Evolutionary conservation across 2,888 invertebrate species (phyloP).

Genomic region (Steinernema scapterisci): DNA sequence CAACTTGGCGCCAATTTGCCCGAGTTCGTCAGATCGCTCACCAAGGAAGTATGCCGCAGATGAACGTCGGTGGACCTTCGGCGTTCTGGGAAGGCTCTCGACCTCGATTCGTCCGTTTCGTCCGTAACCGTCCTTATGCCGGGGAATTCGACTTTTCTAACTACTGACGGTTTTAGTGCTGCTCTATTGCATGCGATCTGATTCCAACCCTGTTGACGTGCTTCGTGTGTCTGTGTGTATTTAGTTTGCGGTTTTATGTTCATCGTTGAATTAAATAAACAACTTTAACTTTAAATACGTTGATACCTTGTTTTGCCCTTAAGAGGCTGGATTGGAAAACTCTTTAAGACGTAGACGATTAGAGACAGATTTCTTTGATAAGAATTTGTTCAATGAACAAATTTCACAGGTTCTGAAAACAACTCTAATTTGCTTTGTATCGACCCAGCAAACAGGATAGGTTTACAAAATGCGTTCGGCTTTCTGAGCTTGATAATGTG

Average conservation of each 20-base stretch:
- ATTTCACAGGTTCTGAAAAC: too few species aligned
- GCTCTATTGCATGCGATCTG: too few species aligned
- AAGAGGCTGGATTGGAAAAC: too few species aligned
- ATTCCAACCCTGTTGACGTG: background rate
- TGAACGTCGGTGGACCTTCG: background rate
- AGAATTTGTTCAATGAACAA: too few species aligned
- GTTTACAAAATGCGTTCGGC: too few species aligned
- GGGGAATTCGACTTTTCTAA: background rate
- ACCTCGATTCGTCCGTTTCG: slow-evolving; percentile 19
- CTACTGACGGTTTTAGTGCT: background rate
- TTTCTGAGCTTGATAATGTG: too few species aligned
- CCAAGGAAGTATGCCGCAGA: background rate
- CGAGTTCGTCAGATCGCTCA: slow-evolving; percentile 19
- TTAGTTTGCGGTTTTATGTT: background rate
- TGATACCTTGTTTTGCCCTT: too few species aligned
- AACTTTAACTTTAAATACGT: too few species aligned
- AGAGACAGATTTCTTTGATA: too few species aligned
- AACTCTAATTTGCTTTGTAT: too few species aligned
- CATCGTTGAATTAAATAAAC: background rate
- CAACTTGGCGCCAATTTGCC: slow-evolving; percentile 22
- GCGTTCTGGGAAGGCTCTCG: slow-evolving; percentile 20
- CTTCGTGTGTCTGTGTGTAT: background rate
- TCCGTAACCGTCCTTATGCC: slow-evolving; percentile 8
- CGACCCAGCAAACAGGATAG: too few species aligned
- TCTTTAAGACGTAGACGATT: too few species aligned